Evolutionary conservation across 2,888 invertebrate genomes (phyloP).

Genomic region (Megamerina dolium): DNA sequence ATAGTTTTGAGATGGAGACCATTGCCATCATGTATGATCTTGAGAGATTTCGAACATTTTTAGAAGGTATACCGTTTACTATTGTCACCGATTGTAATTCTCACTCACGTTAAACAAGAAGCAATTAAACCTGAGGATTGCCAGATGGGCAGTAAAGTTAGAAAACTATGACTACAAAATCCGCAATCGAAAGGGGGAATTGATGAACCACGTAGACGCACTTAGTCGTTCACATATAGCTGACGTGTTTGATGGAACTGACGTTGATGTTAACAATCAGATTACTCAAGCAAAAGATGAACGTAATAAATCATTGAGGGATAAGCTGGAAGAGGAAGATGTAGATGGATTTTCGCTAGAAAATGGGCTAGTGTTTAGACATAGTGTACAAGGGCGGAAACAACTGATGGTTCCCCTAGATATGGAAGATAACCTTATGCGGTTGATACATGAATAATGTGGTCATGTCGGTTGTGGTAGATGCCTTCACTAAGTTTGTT

Average conservation of each 20-base stretch:
- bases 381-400: neutral
- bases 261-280: no score
- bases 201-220: neutral
- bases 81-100: slow-evolving; percentile 18
- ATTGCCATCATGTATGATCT: slow-evolving; percentile 18
- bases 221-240: neutral
- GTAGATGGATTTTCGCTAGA: neutral
- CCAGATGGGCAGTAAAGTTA: slow-evolving; percentile 13
- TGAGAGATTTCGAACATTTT: slow-evolving; percentile 15
- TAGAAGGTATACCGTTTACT: slow-evolving; percentile 15
- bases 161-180: slow-evolving; percentile 13
- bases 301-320: no score
- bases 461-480: slow-evolving; percentile 10
- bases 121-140: slow-evolving; percentile 15
- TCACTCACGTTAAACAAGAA: slow-evolving; percentile 13
- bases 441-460: slow-evolving; percentile 9
- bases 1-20: slow-evolving; percentile 38
- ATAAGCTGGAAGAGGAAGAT: neutral
- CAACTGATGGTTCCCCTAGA: neutral
- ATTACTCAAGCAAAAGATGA: no score
- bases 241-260: no score
- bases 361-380: slow-evolving; percentile 2
- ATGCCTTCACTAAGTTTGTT: slow-evolving; percentile 9
- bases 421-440: slow-evolving; percentile 2
- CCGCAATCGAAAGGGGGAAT: neutral